Conservation (phyloP, 2,888 invertebrate genomes). For the Idaea biselata region DNA sequence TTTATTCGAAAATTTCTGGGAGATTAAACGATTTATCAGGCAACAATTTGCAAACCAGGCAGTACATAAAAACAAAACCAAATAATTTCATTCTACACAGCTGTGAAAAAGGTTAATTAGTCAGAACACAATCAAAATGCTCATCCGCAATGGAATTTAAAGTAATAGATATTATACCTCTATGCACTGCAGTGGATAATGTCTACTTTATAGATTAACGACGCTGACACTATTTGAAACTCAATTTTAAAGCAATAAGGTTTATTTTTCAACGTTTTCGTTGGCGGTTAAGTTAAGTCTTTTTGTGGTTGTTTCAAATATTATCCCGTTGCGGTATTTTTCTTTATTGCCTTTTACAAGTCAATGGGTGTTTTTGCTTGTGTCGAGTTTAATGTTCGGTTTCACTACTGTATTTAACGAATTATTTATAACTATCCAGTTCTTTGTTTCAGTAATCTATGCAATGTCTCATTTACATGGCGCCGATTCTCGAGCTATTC, state of each 20-base stretch:
- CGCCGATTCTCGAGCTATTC: too few species aligned
- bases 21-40: too few species aligned
- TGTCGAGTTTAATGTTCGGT: not conserved
- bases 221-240: not conserved
- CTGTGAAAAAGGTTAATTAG: too few species aligned
- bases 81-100: too few species aligned
- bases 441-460: not conserved
- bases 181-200: conserved; percentile 30
- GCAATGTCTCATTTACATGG: too few species aligned
- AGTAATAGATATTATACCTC: not conserved
- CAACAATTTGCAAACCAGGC: too few species aligned
- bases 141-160: not conserved
- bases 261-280: not conserved
- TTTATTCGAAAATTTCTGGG: too few species aligned
- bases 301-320: conserved; percentile 23
- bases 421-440: not conserved
- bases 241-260: not conserved
- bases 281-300: conserved; percentile 4
- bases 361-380: not conserved
- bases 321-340: conserved; percentile 24
- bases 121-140: not conserved
- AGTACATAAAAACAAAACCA: too few species aligned
- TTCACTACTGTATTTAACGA: not conserved
- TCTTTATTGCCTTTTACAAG: conserved; percentile 12
- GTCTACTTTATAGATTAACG: conserved; percentile 14